Evolutionary conservation across 2,113 vertebrate species (phyloP).

Genomic region (Neodon shergylaensis): DNA sequence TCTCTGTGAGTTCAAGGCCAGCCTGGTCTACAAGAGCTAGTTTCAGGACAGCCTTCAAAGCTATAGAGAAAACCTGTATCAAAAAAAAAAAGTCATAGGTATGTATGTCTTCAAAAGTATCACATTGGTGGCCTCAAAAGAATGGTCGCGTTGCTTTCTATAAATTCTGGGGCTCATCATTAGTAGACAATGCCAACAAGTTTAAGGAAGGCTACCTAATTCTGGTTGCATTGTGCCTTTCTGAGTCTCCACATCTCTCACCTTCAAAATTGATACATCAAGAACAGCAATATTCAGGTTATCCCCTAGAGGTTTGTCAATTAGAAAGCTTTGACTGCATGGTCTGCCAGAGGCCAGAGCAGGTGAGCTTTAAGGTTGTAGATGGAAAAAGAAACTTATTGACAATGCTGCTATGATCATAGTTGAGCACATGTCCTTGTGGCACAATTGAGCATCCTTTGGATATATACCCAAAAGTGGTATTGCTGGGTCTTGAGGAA

Average conservation of each 20-base stretch:
- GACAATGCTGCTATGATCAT: no score
- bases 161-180: background rate
- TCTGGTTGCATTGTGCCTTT: background rate
- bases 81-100: background rate
- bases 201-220: background rate
- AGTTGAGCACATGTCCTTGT: no score
- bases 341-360: background rate
- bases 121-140: background rate
- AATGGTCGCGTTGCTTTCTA: background rate
- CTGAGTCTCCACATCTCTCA: background rate
- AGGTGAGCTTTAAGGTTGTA: background rate
- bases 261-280: background rate
- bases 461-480: no score
- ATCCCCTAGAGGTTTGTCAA: background rate
- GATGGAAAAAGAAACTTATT: background rate
- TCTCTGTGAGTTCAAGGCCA: no score
- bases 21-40: no score
- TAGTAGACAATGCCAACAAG: background rate
- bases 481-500: no score
- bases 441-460: no score
- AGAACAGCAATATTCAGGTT: background rate
- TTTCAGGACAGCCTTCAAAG: no score
- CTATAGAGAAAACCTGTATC: no score
- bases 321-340: background rate
- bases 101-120: background rate